phyloP scores from a whole-genome alignment of 2,888 invertebrate species.

The Nephrotoma appendiculata region DNA sequence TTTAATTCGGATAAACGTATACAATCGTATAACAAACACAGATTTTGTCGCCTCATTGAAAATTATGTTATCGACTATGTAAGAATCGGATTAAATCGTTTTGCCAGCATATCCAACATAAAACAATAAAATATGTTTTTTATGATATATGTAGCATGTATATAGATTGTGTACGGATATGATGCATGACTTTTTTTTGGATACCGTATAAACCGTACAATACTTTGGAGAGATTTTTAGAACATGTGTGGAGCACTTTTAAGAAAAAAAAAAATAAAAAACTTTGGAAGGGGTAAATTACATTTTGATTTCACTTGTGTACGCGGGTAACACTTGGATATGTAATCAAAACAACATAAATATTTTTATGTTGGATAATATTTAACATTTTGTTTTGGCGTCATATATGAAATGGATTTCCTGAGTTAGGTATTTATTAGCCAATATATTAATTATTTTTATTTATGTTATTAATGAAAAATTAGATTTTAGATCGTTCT shows the following conservation, averaged over 20 bases:
- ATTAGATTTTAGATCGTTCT: too few species aligned
- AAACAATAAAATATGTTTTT: background rate
- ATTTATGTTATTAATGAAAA: too few species aligned
- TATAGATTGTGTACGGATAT: background rate
- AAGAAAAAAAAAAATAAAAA: background rate
- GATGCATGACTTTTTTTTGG: background rate
- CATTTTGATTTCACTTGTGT: background rate
- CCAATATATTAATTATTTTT: too few species aligned
- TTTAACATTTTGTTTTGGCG: background rate
- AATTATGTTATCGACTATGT: background rate
- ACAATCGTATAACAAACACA: background rate
- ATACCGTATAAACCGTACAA: background rate
- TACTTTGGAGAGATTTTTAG: background rate
- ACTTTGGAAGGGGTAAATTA: background rate
- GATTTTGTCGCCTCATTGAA: background rate
- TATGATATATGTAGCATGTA: background rate
- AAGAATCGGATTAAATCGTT: background rate
- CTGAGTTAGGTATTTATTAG: too few species aligned
- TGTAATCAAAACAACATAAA: background rate
- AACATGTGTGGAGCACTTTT: background rate
- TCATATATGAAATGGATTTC: too few species aligned
- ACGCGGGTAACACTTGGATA: background rate
- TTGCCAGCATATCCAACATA: background rate
- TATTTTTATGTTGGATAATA: background rate
- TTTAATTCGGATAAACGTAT: background rate